Evolutionary conservation across 2,888 invertebrate species (phyloP), one percentile per base, ranked within the genome.

Genomic region (Xanthorhoe designata): DNA sequence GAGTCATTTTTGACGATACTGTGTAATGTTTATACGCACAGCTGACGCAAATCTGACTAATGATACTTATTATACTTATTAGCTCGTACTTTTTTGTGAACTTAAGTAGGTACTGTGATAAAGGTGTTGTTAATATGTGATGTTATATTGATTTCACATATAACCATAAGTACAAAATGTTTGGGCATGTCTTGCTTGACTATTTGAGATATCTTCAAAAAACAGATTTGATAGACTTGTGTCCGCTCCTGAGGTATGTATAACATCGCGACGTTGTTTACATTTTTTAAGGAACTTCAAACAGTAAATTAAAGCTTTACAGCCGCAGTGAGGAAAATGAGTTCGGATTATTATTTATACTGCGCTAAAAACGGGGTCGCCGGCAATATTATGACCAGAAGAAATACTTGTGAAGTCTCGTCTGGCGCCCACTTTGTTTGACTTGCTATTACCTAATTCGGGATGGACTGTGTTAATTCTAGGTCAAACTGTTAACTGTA

Each of bases 381-480:
- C 55, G 42, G 54, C 18, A 50, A 60, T 50, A 42, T 51, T 42
- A 54, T 29, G 50, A 35, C 52, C n/a, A 35, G 35, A 65, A 56
- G 56, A 65, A 52, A 52, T 52, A 65, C 55, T 61, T 66, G 56
- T 24, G 3, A 38, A 57, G 42, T 59, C 38, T 55, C 55, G 62
- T 52, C 49, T 53, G 57, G 61, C 61, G 57, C 57, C 57, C 32
- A 55, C 32, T 58, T 61, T 61, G 24, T 61, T 63, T 38, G 18
- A 17, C 50, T 55, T 61, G 18, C 18, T 57, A 56, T 53, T 57
- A 61, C 61, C 49, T 61, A 49, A 60, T 61, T 66, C 60, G 45
- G 18, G 24, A 52, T 53, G 24, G 35, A 56, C n/a, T n/a, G n/a
- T n/a, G n/a, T n/a, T n/a, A n/a, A n/a, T n/a, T n/a, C n/a, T n/a